These are phyloP conservation scores for Phycodurus eques DNA, from an alignment of 2,113 vertebrate species.

Conservation along the genomic window DNA sequence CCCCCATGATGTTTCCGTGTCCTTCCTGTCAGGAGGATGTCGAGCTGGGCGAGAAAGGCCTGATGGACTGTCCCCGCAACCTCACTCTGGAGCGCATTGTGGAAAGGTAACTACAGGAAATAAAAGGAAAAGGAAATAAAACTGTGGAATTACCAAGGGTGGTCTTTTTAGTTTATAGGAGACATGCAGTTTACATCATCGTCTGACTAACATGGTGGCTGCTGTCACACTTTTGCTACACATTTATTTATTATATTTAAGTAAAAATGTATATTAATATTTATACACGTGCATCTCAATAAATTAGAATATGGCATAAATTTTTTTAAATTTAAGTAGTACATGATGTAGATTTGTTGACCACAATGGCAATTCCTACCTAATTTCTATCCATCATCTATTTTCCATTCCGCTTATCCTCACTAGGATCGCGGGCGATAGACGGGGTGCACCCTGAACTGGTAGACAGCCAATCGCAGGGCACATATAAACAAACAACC, in stretches of 20 bases:
- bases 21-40: slow-evolving; percentile 87
- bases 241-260: not conserved
- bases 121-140: not conserved
- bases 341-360: no score
- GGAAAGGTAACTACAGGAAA: slow-evolving; percentile 74
- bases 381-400: no score
- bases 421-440: no score
- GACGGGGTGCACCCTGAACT: no score
- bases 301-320: not conserved
- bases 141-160: not conserved
- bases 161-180: not conserved
- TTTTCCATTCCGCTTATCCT: no score
- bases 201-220: not conserved
- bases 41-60: slow-evolving; percentile 87
- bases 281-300: not conserved
- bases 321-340: not conserved
- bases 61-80: slow-evolving; percentile 89
- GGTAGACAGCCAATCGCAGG: no score
- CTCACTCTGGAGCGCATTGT: slow-evolving; percentile 94
- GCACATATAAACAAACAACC: no score
- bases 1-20: slow-evolving; percentile 86
- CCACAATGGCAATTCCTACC: no score
- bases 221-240: not conserved
- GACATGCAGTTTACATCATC: not conserved
- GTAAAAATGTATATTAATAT: not conserved